phyloP scores from a whole-genome alignment of 2,888 invertebrate genomes.

The Temnothorax unifasciatus region DNA sequence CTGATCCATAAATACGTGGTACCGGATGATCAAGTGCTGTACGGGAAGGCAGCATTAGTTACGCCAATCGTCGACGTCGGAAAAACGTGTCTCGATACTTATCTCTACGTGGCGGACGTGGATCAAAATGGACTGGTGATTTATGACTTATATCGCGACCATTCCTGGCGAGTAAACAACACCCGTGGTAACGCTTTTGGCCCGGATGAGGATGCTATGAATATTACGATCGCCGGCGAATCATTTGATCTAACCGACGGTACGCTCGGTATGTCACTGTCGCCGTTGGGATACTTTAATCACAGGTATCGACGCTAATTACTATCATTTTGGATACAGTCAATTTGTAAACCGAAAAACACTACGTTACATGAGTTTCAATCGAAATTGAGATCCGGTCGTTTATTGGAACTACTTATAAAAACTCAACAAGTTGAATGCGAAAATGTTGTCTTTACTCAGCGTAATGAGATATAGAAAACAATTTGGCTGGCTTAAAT shows the following conservation, averaged over 20 bases:
- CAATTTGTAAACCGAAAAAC: not conserved
- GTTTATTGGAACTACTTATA: not conserved
- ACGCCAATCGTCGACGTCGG: slow-evolving; percentile 84
- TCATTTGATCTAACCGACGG: slow-evolving; percentile 83
- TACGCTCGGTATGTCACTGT: slow-evolving; percentile 84
- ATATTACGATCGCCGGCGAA: slow-evolving; percentile 84
- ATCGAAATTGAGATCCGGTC: not conserved
- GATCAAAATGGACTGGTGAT: slow-evolving; percentile 82
- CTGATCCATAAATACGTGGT: slow-evolving; percentile 82
- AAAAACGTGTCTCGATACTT: slow-evolving; percentile 80
- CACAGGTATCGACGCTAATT: slow-evolving; percentile 64
- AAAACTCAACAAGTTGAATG: not conserved
- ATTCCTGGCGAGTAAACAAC: slow-evolving; percentile 84
- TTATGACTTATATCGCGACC: slow-evolving; percentile 79
- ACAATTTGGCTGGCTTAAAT: not conserved
- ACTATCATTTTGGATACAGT: not conserved
- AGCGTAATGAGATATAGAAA: slow-evolving; percentile 6
- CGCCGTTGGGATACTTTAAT: slow-evolving; percentile 81
- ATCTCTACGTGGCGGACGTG: slow-evolving; percentile 84
- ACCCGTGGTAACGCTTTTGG: slow-evolving; percentile 84
- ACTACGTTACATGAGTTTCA: not conserved
- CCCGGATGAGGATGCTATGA: slow-evolving; percentile 82
- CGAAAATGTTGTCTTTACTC: not conserved
- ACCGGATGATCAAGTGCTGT: slow-evolving; percentile 80
- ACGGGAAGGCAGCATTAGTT: slow-evolving; percentile 81